Base-by-base conservation (phyloP, 2,797 vertebrate species). In the Trematomus bernacchii region DNA sequence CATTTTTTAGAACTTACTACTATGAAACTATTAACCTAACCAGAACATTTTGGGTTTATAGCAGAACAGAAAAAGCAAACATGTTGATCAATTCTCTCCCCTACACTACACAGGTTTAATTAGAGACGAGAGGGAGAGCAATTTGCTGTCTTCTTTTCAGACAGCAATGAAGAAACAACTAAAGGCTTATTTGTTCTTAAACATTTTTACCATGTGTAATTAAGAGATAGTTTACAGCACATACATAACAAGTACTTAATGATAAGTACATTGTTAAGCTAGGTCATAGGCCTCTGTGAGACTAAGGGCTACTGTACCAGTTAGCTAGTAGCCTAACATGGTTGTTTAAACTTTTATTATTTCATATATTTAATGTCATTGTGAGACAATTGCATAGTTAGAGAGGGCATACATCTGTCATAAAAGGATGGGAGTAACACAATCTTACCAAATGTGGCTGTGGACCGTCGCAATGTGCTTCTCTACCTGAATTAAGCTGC, bases 391-490 rank as follows among this genome's bases (percentile, higher is more conserved):
- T 0, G 6, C 6, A 52, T 10, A 30, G 0, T 61, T 9, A 43
- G 14, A 43, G 14, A 48, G 33, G 33, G 33, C 33, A 37, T 9
- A 37, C 55, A 15, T 2, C 2, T 8, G 33, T 53, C 6, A 47
- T 16, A 8, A 47, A 4, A 21, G 46, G 12, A 1, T n/a, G 3
- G 10, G 6, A 71, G 27, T 57, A 27, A 30, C 0, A 37, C 15
- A 33, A 1, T 10, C 70, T 63, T 63, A 80, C 62, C 2, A 37
- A 23, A 3, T 3, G 4, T 30, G 16, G 1, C 0, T 16, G 0
- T 30, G 6, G 7, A n/a, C 4, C 3, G 10, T 10, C 21, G 0
- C 12, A 1, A 12, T 13, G 2, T 59, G 0, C 18, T 12, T 5
- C 18, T 23, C 1, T 10, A 1, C 1, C 16, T 19, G 21, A 21